Evolutionary conservation across 2,888 invertebrate genomes (phyloP), one percentile per base, ranked within the genome.

Genomic region (Buathra laborator): DNA sequence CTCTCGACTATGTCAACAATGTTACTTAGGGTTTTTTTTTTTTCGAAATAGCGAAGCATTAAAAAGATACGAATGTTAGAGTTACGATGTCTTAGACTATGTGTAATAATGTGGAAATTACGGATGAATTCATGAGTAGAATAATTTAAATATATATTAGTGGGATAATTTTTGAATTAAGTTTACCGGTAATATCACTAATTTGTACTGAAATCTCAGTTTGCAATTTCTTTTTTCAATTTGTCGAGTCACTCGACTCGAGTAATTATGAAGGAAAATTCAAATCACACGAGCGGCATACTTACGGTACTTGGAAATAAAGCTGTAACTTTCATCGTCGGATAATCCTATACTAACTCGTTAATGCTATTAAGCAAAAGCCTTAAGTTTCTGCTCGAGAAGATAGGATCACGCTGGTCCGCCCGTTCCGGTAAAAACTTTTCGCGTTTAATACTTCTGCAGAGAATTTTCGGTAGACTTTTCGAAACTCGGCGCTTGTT

Each of bases 321-420:
- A 74, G 67, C 48, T 43, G 14, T 43, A 83, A 72, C 59, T 77
- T 77, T 71, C 24, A 43, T 5, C 53, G 7, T 24, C 29, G 19
- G 62, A 75, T 79, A 71, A 83, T 75, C 79, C 46, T 43, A 14
- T 44, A 51, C 44, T 32, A 44, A 53, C 74, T 43, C 75, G 62
- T 75, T 79, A 83, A 83, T 72, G 77, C 43, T 53, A 72, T 83
- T 75, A 75, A 68, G 67, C 14, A 32, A 32, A 78, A 24, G 43
- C 29, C 32, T 78, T 62, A 74, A 79, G 70, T 74, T 79, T 53
- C 51, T 64, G 19, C 78, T 56, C 68, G 56, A 48, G 66, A 66
- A 59, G 71, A 70, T 53, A 53, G 68, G 74, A 70, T 83, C 78
- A 59, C 24, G 78, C 67, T 48, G n/a, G 16, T n/a, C 48, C 53